Evolutionary conservation across 2,888 invertebrate species (phyloP), one percentile per base, ranked within the genome.

Genomic region (Lasius fuliginosus): DNA sequence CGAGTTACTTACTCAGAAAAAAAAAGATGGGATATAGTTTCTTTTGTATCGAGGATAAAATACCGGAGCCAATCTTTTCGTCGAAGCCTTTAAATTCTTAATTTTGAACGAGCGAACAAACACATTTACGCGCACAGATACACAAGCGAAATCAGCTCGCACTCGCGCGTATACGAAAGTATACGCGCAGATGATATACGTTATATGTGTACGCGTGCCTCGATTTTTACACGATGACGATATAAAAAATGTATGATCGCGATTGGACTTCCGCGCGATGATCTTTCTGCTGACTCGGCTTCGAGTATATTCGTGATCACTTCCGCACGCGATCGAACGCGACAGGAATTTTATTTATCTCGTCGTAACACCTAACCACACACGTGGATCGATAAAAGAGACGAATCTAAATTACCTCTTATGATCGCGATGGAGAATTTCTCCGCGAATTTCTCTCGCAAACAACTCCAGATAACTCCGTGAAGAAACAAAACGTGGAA

Each of bases 1-100:
- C 33, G 9, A 60, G 18, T 60, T 88, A 92, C 90, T 89, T 15
- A 76, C 76, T 49, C 67, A 4, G 15, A 12, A 15, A 15, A 40
- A 15, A 40, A 18, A 27, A 15, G 6, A 67, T n/a, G 5, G 12
- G 5, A 11, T 11, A 18, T 33, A 67, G n/a, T 18, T 23, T 53
- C 49, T 46, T 40, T 46, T 8, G 36, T 11, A 23, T 74, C 40
- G 30, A 11, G 27, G 1, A 2, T 8, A n/a, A 49, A 49, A n/a
- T 49, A 49, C n/a, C 49, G n/a, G 6, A 8, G 49, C 49, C n/a
- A 49, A 49, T n/a, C n/a, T 0, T 46, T 15, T 46, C 4, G 15
- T 46, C 8, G 49, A 0, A 49, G 49, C 49, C 1, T 49, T 49
- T 49, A 15, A 15, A 49, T n/a, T 49, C 6, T 18, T 18, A 49